These are phyloP conservation scores for Lagodon rhomboides DNA, from an alignment of 2,797 vertebrate species.

Conservation along the genomic window DNA sequence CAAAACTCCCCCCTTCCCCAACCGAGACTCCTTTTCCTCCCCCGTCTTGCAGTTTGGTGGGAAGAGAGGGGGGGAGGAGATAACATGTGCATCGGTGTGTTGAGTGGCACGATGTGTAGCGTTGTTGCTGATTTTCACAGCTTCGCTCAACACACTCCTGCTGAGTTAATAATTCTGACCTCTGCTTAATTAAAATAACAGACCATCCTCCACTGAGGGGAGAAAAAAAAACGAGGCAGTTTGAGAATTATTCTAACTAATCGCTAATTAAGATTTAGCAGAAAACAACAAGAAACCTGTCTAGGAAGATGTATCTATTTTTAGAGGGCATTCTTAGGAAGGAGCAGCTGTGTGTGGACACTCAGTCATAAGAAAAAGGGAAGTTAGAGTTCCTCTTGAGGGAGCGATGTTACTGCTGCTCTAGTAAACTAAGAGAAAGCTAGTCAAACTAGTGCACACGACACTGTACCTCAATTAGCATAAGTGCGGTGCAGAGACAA, in stretches of 20 bases:
- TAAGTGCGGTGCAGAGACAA: conserved; percentile 50
- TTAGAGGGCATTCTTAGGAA: conserved; percentile 55
- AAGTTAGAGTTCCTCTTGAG: conserved; percentile 45
- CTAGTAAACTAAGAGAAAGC: conserved; percentile 43
- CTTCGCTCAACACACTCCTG: conserved; percentile 80
- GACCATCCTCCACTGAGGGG: conserved; percentile 79
- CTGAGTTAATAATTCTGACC: conserved; percentile 88
- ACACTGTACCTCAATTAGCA: conserved; percentile 41
- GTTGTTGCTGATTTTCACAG: conserved; percentile 75
- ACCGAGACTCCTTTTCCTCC: conserved; percentile 21
- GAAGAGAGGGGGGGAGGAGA: conserved; percentile 18
- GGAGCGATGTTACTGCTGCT: conserved; percentile 35
- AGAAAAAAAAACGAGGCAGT: conserved; percentile 55
- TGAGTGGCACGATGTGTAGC: conserved; percentile 61
- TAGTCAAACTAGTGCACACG: conserved; percentile 32
- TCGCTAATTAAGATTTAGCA: conserved; percentile 85
- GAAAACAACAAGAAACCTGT: conserved; percentile 82
- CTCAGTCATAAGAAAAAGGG: conserved; percentile 40
- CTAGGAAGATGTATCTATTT: conserved; percentile 77
- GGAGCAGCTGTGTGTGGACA: conserved; percentile 53
- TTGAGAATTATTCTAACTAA: conserved; percentile 86
- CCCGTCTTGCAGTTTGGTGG: conserved; percentile 44
- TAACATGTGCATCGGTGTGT: conserved; percentile 57
- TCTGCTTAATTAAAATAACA: conserved; percentile 89
- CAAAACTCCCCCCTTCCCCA: conserved; percentile 24